Evolutionary conservation across 2,797 vertebrate genomes (phyloP), one percentile per base, ranked within the genome.

Genomic region (Melanotaenia pygmaea): DNA sequence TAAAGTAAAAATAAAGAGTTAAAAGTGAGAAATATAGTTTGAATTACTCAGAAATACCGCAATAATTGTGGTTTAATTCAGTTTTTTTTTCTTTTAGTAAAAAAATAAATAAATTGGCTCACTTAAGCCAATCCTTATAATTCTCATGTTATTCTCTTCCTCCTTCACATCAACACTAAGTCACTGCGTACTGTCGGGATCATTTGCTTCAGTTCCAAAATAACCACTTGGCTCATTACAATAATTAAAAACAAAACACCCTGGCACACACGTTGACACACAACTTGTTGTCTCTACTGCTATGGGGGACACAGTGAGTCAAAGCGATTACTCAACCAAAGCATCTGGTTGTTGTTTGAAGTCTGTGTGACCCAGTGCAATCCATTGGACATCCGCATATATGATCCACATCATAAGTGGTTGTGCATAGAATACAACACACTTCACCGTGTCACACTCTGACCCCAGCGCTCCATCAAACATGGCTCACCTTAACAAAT

Each of bases 281-380:
- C 66, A 68, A n/a, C 67, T 64, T 74, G 38, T 77, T 61, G 22
- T 6, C 57, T 74, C 77, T 79, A 5, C 70, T 82, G 79, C 76
- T 71, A 38, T 54, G 78, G 72, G 80, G 70, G 77, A 66, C 67
- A 40, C 68, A 58, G 79, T 85, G 90, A 89, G 82, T 90, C 89
- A 86, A 74, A 59, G 59, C 20, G 28, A 86, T 83, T 86, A 83
- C 80, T 89, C 90, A 92, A 75, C 85, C 72, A 59, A 74, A 88
- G 83, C 81, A 90, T 88, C 86, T 91, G 92, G 74, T 83, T 81
- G 82, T 76, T 82, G 84, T 91, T 87, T 92, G 84, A 81, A 84
- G 86, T 80, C 66, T 66, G 57, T 20, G 7, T 20, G 50, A 79
- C 64, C 56, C 7, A 16, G 37, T 67, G 37, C 62, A 34, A 26